Percentiles rank a stretch among this genome's conserved stretches.
These are phyloP conservation scores for Ruditapes philippinarum DNA, from an alignment of 1,140 invertebrate species.

Conservation along the genomic window DNA sequence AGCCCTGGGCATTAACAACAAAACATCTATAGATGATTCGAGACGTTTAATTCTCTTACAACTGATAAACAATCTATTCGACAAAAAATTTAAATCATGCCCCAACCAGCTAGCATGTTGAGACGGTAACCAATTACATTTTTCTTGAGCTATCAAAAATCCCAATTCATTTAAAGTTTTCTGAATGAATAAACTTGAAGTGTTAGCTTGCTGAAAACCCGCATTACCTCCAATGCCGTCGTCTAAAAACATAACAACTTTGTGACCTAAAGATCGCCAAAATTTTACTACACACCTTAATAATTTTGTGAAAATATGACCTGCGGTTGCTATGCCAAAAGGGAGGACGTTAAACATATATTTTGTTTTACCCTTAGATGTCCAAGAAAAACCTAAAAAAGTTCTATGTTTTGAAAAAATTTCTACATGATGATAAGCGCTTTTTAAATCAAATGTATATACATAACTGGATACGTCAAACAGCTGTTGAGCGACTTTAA, in stretches of 20 bases:
- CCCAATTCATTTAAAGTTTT: neutral
- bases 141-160: neutral
- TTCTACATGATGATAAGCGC: constrained; percentile 59
- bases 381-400: constrained; percentile 45
- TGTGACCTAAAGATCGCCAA: neutral
- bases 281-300: neutral
- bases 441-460: constrained; percentile 46
- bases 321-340: constrained; percentile 9
- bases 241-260: constrained; percentile 40
- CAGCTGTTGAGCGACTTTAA: constrained; percentile 4
- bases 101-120: neutral
- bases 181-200: neutral
- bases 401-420: constrained; percentile 31
- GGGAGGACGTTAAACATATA: constrained; percentile 17
- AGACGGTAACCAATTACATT: neutral
- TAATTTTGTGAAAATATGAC: constrained; percentile 23
- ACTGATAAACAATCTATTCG: neutral
- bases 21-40: neutral
- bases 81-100: neutral
- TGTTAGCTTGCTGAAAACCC: neutral
- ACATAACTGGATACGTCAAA: constrained; percentile 40
- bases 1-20: neutral
- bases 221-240: constrained; percentile 18
- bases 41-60: neutral
- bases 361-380: neutral